Evolutionary conservation across 2,113 vertebrate genomes (phyloP).

Genomic region (Ciconia stormi): DNA sequence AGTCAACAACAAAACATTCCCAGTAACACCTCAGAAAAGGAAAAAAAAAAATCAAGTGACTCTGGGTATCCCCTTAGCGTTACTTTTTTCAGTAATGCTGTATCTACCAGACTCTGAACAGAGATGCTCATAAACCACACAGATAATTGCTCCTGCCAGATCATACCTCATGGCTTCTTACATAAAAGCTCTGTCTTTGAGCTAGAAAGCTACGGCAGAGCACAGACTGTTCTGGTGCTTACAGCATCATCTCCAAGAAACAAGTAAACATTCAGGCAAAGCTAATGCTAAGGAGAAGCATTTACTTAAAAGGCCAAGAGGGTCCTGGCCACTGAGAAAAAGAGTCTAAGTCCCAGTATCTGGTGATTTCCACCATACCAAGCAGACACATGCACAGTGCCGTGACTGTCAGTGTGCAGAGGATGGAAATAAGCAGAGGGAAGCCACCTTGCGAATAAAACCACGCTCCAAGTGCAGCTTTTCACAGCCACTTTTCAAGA

Average conservation of each 20-base stretch:
- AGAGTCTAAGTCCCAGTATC: rapidly evolving
- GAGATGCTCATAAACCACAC: slow-evolving; percentile 3
- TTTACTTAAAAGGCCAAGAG: background rate
- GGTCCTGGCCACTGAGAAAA: background rate
- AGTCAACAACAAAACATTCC: background rate
- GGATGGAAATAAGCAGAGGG: background rate
- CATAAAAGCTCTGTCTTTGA: background rate
- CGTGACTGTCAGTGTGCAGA: background rate
- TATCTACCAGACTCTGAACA: background rate
- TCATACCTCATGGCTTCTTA: background rate
- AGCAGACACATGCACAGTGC: background rate
- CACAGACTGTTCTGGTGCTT: background rate
- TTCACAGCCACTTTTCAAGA: background rate
- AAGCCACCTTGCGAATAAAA: background rate
- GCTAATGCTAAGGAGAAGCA: background rate
- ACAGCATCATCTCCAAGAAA: background rate
- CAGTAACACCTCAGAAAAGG: background rate
- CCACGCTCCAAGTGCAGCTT: background rate
- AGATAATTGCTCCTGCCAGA: slow-evolving; percentile 36
- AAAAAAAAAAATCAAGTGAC: background rate
- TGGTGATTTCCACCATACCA: background rate
- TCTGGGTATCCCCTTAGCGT: background rate
- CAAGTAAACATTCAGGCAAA: background rate
- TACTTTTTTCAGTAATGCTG: background rate
- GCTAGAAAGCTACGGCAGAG: background rate